Conservation (phyloP, 2,113 vertebrate genomes). For the Mormoops blainvillei region DNA sequence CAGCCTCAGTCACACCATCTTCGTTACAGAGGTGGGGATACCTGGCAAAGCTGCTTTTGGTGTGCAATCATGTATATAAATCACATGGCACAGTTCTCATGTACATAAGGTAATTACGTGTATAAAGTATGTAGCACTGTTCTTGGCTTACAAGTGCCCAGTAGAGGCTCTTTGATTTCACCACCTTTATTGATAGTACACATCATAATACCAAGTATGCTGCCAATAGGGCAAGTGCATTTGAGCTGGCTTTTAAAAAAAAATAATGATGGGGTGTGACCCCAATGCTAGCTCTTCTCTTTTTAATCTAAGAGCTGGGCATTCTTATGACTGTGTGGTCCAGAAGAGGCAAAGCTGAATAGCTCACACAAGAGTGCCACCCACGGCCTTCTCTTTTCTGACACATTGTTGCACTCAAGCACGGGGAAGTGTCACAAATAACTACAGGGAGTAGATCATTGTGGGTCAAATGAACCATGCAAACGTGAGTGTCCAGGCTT, state of each 20-base stretch:
- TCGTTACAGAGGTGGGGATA: not conserved
- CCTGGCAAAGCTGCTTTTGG: too few relatives aligned
- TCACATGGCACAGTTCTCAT: too few relatives aligned
- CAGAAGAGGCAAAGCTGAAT: not conserved
- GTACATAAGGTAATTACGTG: not conserved
- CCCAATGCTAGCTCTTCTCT: not conserved
- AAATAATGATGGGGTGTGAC: not conserved
- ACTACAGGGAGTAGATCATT: not conserved
- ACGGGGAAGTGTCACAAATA: not conserved
- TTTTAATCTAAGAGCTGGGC: not conserved
- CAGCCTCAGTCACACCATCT: not conserved
- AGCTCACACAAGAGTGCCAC: not conserved
- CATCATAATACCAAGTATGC: not conserved
- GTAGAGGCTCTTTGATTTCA: not conserved
- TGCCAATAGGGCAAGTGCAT: not conserved
- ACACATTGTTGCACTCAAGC: not conserved
- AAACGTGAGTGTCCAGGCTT: not conserved
- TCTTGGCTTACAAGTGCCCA: not conserved
- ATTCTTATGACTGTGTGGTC: not conserved
- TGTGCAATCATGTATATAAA: too few relatives aligned
- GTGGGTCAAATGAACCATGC: not conserved
- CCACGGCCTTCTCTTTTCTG: not conserved
- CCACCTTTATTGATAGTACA: not conserved
- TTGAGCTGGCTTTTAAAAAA: too few relatives aligned
- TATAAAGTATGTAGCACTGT: not conserved